phyloP scores from a whole-genome alignment of 1,140 invertebrate species.

The Drosophila serrata region DNA sequence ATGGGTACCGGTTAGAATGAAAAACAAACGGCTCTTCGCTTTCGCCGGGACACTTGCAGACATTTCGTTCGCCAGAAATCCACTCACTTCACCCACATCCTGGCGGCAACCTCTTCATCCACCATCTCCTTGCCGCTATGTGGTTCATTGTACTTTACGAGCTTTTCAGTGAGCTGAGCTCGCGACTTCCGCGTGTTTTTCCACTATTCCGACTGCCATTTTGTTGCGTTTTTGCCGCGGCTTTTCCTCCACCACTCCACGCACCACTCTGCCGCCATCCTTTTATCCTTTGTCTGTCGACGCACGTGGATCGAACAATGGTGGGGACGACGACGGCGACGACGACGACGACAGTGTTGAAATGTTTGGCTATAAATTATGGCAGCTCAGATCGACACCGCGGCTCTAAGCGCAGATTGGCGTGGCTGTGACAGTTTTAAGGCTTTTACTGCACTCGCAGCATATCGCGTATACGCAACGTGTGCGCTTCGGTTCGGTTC shows the following conservation, averaged over 20 bases:
- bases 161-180: constrained; percentile 49
- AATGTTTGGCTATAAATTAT: constrained; percentile 81
- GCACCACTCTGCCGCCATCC: neutral
- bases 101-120: constrained; percentile 5
- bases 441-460: constrained; percentile 47
- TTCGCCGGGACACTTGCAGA: constrained; percentile 33
- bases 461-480: constrained; percentile 64
- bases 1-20: constrained; percentile 51
- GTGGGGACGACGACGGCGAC: constrained; percentile 37
- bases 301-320: constrained; percentile 71
- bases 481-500: constrained; percentile 18
- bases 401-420: constrained; percentile 44
- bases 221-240: constrained; percentile 69
- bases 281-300: constrained; percentile 24
- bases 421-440: constrained; percentile 34
- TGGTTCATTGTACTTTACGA: constrained; percentile 79
- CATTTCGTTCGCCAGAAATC: constrained; percentile 65
- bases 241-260: constrained; percentile 16
- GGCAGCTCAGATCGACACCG: constrained; percentile 45
- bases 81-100: constrained; percentile 65
- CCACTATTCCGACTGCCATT: constrained; percentile 52
- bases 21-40: constrained; percentile 56
- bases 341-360: constrained; percentile 47
- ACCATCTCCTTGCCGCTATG: constrained; percentile 29
- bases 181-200: constrained; percentile 72